A percentile compares a stretch with the other conserved stretches of the same genome.
Conservation (phyloP, 2,888 invertebrate species). For the Dioctria rufipes region DNA sequence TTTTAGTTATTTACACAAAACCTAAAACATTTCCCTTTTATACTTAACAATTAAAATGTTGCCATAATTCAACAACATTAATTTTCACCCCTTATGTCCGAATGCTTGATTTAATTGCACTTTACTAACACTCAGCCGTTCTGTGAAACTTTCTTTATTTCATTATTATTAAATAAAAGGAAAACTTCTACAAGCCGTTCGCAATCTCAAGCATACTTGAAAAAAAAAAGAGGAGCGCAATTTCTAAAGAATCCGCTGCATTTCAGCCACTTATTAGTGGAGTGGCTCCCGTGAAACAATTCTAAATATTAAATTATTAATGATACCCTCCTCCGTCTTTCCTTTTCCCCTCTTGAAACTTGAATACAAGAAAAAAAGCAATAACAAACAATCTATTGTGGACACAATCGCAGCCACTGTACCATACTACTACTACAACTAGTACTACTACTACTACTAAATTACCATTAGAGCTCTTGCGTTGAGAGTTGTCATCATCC, state of each 20-base stretch:
- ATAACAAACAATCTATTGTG: constrained; percentile 33
- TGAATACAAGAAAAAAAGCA: constrained; percentile 11
- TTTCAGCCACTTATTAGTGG: neutral
- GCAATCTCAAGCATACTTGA: neutral
- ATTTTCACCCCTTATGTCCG: too few relatives aligned
- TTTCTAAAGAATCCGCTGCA: neutral
- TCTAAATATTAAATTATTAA: constrained; percentile 17
- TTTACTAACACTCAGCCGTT: too few relatives aligned
- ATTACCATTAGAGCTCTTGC: constrained; percentile 47
- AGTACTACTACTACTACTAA: too few relatives aligned
- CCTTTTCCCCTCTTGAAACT: too few relatives aligned
- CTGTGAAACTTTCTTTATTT: too few relatives aligned
- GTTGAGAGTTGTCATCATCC: constrained; percentile 39
- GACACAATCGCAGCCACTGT: neutral
- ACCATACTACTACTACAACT: neutral
- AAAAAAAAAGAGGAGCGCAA: neutral
- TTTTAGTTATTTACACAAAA: too few relatives aligned
- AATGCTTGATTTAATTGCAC: too few relatives aligned
- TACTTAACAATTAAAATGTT: too few relatives aligned
- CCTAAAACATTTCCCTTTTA: too few relatives aligned
- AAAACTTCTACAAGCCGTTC: too few relatives aligned
- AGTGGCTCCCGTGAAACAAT: constrained; percentile 5
- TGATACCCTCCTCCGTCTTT: constrained; percentile 2
- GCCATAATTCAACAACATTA: too few relatives aligned
- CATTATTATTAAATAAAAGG: too few relatives aligned